A percentile compares a stretch with the other conserved stretches of the same genome.
These are phyloP conservation scores for Habropoda laboriosa DNA, from an alignment of 1,140 invertebrate species.

Conservation along the genomic window DNA sequence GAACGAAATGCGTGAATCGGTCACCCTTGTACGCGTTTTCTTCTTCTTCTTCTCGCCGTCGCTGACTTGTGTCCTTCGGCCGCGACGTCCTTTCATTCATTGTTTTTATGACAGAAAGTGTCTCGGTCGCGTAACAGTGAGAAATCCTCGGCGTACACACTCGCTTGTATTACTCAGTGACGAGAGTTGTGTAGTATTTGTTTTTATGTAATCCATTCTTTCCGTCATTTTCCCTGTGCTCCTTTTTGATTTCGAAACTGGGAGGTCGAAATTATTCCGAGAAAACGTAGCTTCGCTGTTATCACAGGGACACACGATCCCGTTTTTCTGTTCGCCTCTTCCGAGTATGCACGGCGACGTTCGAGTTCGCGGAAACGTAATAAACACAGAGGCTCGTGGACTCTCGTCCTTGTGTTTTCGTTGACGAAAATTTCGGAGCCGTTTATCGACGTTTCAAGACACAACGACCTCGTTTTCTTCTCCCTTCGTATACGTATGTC, in stretches of 20 bases:
- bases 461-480: not conserved
- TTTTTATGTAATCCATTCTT: too few species aligned
- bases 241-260: too few species aligned
- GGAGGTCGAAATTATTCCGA: not conserved
- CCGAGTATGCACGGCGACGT: constrained; percentile 9
- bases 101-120: not conserved
- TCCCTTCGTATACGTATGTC: too few species aligned
- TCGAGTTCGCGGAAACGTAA: constrained; percentile 4
- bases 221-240: too few species aligned
- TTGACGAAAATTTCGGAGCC: constrained; percentile 2
- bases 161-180: not conserved
- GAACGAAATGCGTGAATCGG: not conserved
- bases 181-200: not conserved
- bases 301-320: not conserved
- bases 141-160: not conserved
- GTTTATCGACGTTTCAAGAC: constrained; percentile 7
- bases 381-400: constrained; percentile 29
- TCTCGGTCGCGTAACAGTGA: not conserved
- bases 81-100: not conserved
- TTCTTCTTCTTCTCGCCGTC: not conserved
- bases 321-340: not conserved
- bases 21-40: too few species aligned
- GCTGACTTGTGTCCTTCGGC: not conserved
- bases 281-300: not conserved
- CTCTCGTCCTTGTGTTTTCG: not conserved